Conservation (phyloP, 2,888 invertebrate genomes). For the Orthonevra nobilis region DNA sequence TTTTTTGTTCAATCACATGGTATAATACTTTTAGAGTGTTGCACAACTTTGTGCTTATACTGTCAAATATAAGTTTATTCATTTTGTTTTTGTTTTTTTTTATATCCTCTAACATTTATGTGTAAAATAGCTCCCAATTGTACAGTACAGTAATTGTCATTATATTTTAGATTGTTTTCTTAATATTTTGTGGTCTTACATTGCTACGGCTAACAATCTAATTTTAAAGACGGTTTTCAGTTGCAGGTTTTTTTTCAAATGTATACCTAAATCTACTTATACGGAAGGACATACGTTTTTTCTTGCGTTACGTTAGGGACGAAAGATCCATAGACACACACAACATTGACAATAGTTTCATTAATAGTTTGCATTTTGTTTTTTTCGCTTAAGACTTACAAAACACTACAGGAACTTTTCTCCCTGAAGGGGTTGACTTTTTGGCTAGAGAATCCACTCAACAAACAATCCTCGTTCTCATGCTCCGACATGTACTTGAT, state of each 20-base stretch:
- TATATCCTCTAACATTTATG: neutral
- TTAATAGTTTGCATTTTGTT: neutral
- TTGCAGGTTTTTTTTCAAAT: constrained; percentile 45
- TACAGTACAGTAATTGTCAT: constrained; percentile 56
- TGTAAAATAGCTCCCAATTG: constrained; percentile 56
- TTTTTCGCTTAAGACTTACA: constrained; percentile 84
- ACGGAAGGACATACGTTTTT: constrained; percentile 37
- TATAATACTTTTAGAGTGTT: constrained; percentile 53
- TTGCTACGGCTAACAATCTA: constrained; percentile 50
- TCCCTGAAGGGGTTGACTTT: constrained; percentile 97
- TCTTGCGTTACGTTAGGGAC: constrained; percentile 5
- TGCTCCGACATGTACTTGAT: constrained; percentile 95
- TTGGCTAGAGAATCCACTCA: constrained; percentile 96
- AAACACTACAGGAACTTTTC: constrained; percentile 92
- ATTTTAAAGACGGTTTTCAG: constrained; percentile 59
- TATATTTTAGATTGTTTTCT: constrained; percentile 26
- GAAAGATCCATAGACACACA: constrained; percentile 53
- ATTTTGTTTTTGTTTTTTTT: neutral
- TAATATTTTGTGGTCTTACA: constrained; percentile 24
- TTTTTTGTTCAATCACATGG: constrained; percentile 53
- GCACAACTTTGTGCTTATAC: constrained; percentile 45
- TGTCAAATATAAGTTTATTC: constrained; percentile 2
- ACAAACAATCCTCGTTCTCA: constrained; percentile 94
- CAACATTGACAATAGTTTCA: constrained; percentile 68
- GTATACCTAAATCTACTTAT: constrained; percentile 20